Evolutionary conservation across 2,113 vertebrate species (phyloP).

Genomic region (Oryzias woworae): DNA sequence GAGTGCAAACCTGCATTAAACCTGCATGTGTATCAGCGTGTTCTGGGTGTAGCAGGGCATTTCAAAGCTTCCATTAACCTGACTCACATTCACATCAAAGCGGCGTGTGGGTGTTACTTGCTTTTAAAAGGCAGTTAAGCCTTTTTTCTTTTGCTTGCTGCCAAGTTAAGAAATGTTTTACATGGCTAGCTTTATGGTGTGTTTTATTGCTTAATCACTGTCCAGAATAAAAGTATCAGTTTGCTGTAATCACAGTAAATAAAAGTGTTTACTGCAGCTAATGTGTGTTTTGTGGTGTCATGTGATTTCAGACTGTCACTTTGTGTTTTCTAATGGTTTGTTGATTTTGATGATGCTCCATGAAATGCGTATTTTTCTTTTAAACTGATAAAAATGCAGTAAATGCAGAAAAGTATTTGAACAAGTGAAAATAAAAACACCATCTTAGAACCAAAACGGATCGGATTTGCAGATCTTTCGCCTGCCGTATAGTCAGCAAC

Average conservation of each 20-base stretch:
- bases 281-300: neutral
- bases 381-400: neutral
- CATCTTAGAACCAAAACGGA: too few species aligned
- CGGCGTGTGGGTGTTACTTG: constrained; percentile 28
- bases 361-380: neutral
- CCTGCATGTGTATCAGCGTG: constrained; percentile 2
- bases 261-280: neutral
- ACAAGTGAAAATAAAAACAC: too few species aligned
- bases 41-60: constrained; percentile 52
- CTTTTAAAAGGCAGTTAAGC: constrained; percentile 11
- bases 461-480: too few species aligned
- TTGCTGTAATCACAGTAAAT: neutral
- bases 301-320: too few species aligned
- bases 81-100: constrained; percentile 61
- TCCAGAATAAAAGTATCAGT: neutral
- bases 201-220: constrained; percentile 14
- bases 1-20: neutral
- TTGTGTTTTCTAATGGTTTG: too few species aligned
- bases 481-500: too few species aligned
- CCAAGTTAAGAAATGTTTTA: neutral
- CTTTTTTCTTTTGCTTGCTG: neutral
- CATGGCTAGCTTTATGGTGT: neutral
- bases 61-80: constrained; percentile 60
- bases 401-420: too few species aligned
- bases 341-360: neutral